Evolutionary conservation across 92 coral and sea anemone genomes (phyloP), one percentile per base, ranked within the genome.

Genomic region (Actinostola sp.): DNA sequence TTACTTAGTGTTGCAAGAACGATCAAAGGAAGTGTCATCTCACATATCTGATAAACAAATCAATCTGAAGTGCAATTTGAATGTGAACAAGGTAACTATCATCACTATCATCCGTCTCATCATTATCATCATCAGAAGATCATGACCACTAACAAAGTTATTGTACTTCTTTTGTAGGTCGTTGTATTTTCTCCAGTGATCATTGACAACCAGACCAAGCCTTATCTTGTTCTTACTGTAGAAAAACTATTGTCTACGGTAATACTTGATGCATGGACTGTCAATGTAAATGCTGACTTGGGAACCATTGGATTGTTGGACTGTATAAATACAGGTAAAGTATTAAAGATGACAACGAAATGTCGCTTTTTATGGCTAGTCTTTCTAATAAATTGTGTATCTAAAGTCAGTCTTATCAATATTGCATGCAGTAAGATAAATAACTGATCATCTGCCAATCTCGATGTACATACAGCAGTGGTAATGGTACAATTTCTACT

Each of bases 261-360:
- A 15, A 70, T 83, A 10, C 12, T 90, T 41, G 88, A 71, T 33
- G 66, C 74, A 17, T 91, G 92, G 92, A 84, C 81, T n/a, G 44
- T 81, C 28, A 71, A 32, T 42, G 83, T 82, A 52, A 75, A 79
- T 23, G 98, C 97, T 29, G 84, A 86, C 19, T 88, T 93, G 32
- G 98, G 98, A 25, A 83, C 89, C 19, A 73, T 90, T 54, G 84
- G 61, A 30, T 66, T 93, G 50, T 27, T 82, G 9, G 98, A 93
- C 65, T 27, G 81, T 49, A 72, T 88, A 36, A 85, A 85, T 65
- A 75, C 76, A 79, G 98, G 98, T 90, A 32, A 59, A 34, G n/a
- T n/a, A n/a, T n/a, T n/a, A n/a, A n/a, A n/a, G n/a, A n/a, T n/a
- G n/a, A n/a, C n/a, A n/a, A n/a, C n/a, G n/a, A n/a, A n/a, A n/a